Base-by-base conservation (phyloP, 92 coral and sea anemone genomes). In the Anthopleura xanthogrammica region DNA sequence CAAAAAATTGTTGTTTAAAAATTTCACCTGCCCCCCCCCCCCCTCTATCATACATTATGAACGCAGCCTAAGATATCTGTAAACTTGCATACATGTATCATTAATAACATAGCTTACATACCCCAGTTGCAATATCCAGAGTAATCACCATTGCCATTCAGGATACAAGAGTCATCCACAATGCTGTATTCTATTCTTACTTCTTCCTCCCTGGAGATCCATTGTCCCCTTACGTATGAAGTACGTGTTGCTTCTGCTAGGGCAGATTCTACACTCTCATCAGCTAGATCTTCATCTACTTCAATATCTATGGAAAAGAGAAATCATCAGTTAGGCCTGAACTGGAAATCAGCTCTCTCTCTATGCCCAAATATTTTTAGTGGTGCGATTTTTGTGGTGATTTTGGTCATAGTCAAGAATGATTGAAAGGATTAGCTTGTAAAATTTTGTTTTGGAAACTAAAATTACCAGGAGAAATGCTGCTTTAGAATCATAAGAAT, bases 231-330 rank as follows among this genome's bases (percentile, higher is more conserved):
- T 12, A 96, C 88, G 82, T 96, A 96, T 5, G 99, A 96, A 4
- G 99, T 96, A 60, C 94, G 87, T 13, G 99, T 96, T 60, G 99
- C 99, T 72, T 96, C 99, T 2, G 97, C 98, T 52, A 96, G 90
- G 54, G 94, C 97, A 22, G 93, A 90, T 81, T 96, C 98, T 36
- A 92, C 91, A 83, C 93, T 94, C 64, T 89, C 91, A 16, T 86
- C 90, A 10, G 81, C 90, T 80, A 90, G 89, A 57, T 77, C 89
- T 8, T 80, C 89, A 52, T 89, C 97, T 60, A 90, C 86, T 29
- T 88, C 92, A 41, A 92, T 87, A 77, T 90, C 98, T 95, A 77
- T 8, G 52, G 50, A 56, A 39, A 78, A 23, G 17, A 52, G 16
- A 4, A 46, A 43, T 5, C 7, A 46, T 46, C 5, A 46, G 50